Conservation (phyloP, 2,888 invertebrate genomes). For the Melipona beecheii region DNA sequence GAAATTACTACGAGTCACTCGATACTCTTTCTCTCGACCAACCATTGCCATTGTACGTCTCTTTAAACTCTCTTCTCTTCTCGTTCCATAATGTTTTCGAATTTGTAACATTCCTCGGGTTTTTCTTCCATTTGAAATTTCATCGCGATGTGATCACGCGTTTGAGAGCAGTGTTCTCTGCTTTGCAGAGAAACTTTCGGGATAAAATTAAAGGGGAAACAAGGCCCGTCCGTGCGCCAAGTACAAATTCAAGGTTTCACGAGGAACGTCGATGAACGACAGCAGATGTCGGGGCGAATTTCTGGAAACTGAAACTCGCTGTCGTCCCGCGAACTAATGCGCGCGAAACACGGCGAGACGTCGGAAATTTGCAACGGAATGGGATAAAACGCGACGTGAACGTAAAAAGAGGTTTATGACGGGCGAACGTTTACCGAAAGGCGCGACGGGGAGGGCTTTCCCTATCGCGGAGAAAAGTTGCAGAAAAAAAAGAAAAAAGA, state of each 20-base stretch:
- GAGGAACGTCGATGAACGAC: constrained; percentile 35
- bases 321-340: constrained; percentile 15
- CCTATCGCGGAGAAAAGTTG: not conserved
- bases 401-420: not conserved
- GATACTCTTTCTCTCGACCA: not conserved
- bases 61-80: not conserved
- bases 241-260: constrained; percentile 26
- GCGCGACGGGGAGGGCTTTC: not conserved
- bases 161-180: too few relatives aligned
- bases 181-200: not conserved
- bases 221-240: not conserved
- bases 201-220: constrained; percentile 13
- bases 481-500: not conserved
- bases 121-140: too few relatives aligned
- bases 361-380: not conserved
- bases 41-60: not conserved
- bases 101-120: not conserved
- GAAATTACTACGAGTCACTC: constrained; percentile 18
- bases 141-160: too few relatives aligned
- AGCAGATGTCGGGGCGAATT: constrained; percentile 38
- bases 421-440: not conserved
- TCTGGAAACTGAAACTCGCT: constrained; percentile 24
- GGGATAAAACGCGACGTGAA: constrained; percentile 23
- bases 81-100: not conserved
- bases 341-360: constrained; percentile 22